Base-by-base conservation (phyloP, 1,140 invertebrate genomes). In the Mycetomoellerius zeteki region DNA sequence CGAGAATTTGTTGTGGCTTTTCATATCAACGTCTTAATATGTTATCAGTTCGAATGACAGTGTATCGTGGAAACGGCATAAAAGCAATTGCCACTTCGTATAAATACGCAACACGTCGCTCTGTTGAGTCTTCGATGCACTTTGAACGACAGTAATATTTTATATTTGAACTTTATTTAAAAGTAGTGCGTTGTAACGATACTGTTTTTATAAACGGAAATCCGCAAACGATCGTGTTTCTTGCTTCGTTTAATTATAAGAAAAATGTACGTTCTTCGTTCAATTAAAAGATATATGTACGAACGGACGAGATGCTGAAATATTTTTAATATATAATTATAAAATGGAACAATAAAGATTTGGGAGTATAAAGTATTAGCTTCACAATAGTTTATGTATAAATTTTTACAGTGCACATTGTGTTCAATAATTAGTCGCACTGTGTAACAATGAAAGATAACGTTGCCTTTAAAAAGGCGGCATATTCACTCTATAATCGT, bases 401-500 rank as follows among this genome's bases (percentile, higher is more conserved):
- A 71, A 43, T 19, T 71, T 69, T 56, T 58, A 7, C 21, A 56
- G 14, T 65, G 47, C 43, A 65, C 19, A 24, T 54, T 21, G 33
- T 24, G 33, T 54, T 71, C 16, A 56, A 10, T 50, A n/a, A 76
- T 78, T 67, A 69, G 24, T 3, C 19, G 50, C 27, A 54, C 21
- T 58, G 65, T 67, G 60, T n/a, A 72, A 43, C 50, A 78, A 78
- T 65, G 33, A 75, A 21, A 77, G 60, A 77, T 85, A 87, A 87
- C 6, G 43, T 56, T 24, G 47, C 24, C 77, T 60, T 86, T 62
- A 88, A 56, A 88, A 86, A 76, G 33, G 21, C 58, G 19, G 14
- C 37, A 76, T 58, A 78, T 86, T 89, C 85, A 84, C 7, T 78
- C 19, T 58, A 3, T 50, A 81, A 87, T 89, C 67, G 80, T 50